phyloP scores from a whole-genome alignment of 2,113 vertebrate genomes.

The Capra hircus region DNA sequence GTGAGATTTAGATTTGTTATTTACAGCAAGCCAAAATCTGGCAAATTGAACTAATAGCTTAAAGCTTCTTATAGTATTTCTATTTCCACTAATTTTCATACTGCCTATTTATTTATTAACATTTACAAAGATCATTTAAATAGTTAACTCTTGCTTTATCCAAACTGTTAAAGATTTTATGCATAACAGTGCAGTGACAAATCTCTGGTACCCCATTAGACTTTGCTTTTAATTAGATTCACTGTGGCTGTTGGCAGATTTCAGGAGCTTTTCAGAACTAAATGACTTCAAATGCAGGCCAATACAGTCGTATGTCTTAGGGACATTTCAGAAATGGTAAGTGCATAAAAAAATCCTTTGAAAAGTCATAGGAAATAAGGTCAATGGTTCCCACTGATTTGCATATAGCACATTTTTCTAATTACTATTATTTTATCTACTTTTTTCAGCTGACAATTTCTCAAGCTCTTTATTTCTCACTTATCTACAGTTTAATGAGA shows the following conservation, averaged over 20 bases:
- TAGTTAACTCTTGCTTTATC: neutral
- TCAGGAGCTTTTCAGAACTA: neutral
- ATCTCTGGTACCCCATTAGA: neutral
- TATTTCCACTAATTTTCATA: neutral
- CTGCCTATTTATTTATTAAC: neutral
- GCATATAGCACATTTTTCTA: neutral
- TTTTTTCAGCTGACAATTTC: neutral
- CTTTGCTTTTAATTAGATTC: neutral
- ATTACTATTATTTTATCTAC: neutral
- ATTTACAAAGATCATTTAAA: neutral
- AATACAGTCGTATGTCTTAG: neutral
- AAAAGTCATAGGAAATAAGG: neutral
- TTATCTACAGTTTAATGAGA: neutral
- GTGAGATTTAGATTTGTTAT: neutral
- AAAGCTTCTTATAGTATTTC: neutral
- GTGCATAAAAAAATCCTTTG: neutral
- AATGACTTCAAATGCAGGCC: neutral
- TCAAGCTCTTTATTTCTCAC: neutral
- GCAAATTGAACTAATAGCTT: neutral
- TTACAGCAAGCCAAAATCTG: neutral
- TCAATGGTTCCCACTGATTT: neutral
- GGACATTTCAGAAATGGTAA: neutral
- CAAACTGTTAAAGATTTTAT: constrained; percentile 9
- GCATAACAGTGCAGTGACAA: neutral
- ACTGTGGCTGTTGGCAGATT: neutral